Percentiles rank a stretch among this genome's conserved stretches.
Evolutionary conservation across 2,888 invertebrate species (phyloP).

Genomic region (Meganola albula): DNA sequence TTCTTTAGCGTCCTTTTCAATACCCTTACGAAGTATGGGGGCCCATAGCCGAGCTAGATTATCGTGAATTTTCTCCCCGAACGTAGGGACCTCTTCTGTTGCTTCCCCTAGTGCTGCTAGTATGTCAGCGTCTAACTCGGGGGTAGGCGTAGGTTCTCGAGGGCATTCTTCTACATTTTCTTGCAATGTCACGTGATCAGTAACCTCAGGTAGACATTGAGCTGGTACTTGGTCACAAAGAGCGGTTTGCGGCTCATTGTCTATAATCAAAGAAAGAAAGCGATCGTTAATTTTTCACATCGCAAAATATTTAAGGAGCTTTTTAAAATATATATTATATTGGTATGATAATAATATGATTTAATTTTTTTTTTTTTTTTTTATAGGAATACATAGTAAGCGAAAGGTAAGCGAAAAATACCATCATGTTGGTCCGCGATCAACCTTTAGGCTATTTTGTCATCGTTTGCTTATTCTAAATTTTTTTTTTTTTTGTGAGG

Average conservation of each 20-base stretch:
- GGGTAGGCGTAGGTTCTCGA: background rate
- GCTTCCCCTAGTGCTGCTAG: background rate
- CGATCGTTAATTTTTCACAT: background rate
- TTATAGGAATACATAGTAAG: too few species aligned
- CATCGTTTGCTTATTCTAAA: too few species aligned
- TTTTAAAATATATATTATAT: background rate
- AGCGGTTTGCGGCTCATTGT: background rate
- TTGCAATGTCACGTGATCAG: too few species aligned
- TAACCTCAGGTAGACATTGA: background rate
- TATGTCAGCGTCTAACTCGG: background rate
- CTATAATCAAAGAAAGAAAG: background rate
- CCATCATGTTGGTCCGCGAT: too few species aligned
- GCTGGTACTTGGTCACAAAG: background rate
- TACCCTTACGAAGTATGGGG: constrained; percentile 3
- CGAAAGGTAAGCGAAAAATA: too few species aligned
- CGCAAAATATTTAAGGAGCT: background rate
- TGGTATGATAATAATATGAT: background rate
- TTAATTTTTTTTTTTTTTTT: too few species aligned
- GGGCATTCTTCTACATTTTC: too few species aligned
- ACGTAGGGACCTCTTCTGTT: background rate
- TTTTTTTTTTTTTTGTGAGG: too few species aligned
- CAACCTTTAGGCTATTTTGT: too few species aligned
- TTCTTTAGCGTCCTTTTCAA: constrained; percentile 2
- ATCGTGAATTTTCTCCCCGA: background rate
- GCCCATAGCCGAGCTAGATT: background rate